Conservation (phyloP, 2,888 invertebrate species). For the Melangyna quadrimaculata region DNA sequence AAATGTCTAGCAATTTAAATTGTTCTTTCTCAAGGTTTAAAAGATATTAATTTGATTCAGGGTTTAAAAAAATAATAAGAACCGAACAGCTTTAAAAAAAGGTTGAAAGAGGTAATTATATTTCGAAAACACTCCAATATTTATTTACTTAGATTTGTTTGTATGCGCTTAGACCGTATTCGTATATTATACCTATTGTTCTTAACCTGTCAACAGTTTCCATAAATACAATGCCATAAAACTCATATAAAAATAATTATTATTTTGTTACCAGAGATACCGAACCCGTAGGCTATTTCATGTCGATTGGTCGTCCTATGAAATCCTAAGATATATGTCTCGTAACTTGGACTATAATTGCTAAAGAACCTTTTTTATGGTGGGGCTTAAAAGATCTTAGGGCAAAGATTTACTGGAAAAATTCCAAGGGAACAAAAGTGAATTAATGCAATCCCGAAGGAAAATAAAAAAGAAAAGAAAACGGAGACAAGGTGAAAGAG, state of each 20-base stretch:
- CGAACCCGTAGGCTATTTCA: conserved; percentile 22
- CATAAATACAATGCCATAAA: background rate
- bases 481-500: conserved; percentile 44
- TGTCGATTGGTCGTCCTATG: conserved; percentile 11
- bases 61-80: background rate
- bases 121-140: too few species aligned
- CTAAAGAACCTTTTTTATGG: conserved; percentile 51
- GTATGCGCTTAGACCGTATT: background rate
- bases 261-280: conserved; percentile 26
- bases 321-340: conserved; percentile 37
- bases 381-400: conserved; percentile 53
- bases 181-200: conserved; percentile 5
- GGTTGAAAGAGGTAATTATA: background rate
- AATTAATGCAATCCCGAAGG: conserved; percentile 53
- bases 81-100: background rate
- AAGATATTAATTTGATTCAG: background rate
- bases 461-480: conserved; percentile 21
- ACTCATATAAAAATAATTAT: conserved; percentile 17
- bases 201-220: conserved; percentile 9
- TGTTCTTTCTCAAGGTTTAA: background rate
- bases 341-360: conserved; percentile 57
- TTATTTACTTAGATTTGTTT: background rate
- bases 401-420: conserved; percentile 48
- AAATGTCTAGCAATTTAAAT: background rate
- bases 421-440: conserved; percentile 41